Base-by-base conservation (phyloP, 2,888 invertebrate genomes). In the Polia nebulosa region DNA sequence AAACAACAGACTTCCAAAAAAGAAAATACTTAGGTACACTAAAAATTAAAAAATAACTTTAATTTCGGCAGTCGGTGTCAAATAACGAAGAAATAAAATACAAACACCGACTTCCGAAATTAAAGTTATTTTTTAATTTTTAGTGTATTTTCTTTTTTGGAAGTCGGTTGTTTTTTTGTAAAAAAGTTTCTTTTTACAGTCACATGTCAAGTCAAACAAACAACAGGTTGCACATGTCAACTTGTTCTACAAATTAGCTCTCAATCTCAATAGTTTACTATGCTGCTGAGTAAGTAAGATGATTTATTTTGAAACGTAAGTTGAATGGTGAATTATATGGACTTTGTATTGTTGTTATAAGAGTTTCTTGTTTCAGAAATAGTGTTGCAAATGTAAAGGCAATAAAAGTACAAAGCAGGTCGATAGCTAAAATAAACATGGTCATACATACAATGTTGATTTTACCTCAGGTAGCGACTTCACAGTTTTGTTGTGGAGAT, bases 401-500 rank as follows among this genome's bases (percentile, higher is more conserved):
- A 39, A 53, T 17, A 20, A 17, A 49, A 27, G 0, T n/a, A 52
- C 29, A 36, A 36, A 51, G 17, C 5, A 69, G 5, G 6, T 51
- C 15, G 3, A 34, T 49, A 27, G 2, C 25, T 25, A 44, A 51
- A 36, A 41, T 34, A 51, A 22, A 71, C 22, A 34, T 20, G 49
- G 34, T 34, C 9, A 29, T 29, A 45, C 13, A 27, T 39, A 57
- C 22, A 36, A 56, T 47, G 13, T 41, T 58, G n/a, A 49, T 78
- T n/a, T 82, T 82, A 91, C 91, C 81, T 84, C 63, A 17, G 87
- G 83, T 17, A 91, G 70, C 4, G 87, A 70, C 39, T 83, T 77
- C 13, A 83, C 72, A 41, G 59, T 83, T 55, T 77, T 85, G 41
- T 90, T 87, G 70, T 89, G 87, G 25, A 96, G 87, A 88, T 96